Evolutionary conservation across 1,140 invertebrate species (phyloP), one percentile per base, ranked within the genome.

Genomic region (Hyles vespertilio): DNA sequence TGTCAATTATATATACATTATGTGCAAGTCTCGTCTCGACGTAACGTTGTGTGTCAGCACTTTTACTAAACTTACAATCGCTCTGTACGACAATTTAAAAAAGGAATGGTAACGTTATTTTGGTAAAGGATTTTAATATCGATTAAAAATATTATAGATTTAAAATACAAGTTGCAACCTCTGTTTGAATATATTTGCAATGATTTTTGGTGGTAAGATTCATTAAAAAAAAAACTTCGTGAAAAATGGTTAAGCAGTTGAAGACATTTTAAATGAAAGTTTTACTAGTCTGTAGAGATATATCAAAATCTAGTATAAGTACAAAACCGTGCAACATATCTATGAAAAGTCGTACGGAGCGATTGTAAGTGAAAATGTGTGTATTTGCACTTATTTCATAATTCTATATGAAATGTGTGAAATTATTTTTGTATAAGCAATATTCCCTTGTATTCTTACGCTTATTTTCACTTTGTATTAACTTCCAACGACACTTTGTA

Each of bases 1-100:
- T 59, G 62, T 64, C 62, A 64, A 64, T 64, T 64, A 64, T 51
- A 22, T 69, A 32, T 62, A 58, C 32, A 56, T 56, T 56, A 54
- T 57, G 51, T 65, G 33, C 47, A 48, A 49, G 12, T 54, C 22
- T 54, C 49, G 51, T 22, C 22, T 22, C 22, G 22, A 22, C 22
- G 22, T 22, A 22, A 22, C 22, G 22, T 58, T 32, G 22, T 55
- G 40, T 59, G 11, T 40, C 52, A 49, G 53, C 54, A 59, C 62
- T 52, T 12, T 50, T 33, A 33, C 56, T 33, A 34, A 50, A 32
- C 1, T 51, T 12, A 34, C 34, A 34, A 33, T 51, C 50, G 50
- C 50, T 51, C 33, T 51, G 50, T 51, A 33, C 34, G 50, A 32
- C 12, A 8, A 40, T 22, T 22, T 22, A 22, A 22, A 22, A 22